Conservation (phyloP, 2,113 vertebrate genomes). For the Gavia stellata region DNA sequence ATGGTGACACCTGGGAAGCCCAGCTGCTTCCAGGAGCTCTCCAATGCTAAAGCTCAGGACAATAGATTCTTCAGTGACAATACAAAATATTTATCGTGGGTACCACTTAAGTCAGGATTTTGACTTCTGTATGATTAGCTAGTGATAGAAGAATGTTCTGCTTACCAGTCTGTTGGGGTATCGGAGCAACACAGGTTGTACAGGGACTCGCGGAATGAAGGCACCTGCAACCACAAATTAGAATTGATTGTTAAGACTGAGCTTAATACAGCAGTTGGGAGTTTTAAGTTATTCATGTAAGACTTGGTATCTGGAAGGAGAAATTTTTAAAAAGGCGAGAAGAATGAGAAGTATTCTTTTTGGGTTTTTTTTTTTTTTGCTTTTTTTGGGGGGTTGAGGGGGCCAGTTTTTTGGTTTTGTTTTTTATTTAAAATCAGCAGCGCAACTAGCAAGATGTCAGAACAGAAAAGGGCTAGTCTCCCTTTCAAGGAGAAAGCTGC, state of each 20-base stretch:
- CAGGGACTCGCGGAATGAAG: constrained; percentile 89
- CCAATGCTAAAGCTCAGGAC: neutral
- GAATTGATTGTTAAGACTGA: neutral
- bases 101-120: neutral
- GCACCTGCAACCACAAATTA: constrained; percentile 79
- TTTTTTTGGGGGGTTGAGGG: too few species aligned
- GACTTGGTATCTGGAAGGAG: neutral
- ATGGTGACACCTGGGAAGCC: neutral
- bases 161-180: constrained; percentile 92
- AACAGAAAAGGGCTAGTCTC: neutral
- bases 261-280: neutral
- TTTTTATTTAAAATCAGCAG: neutral
- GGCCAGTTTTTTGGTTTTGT: neutral
- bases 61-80: neutral
- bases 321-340: neutral
- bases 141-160: neutral
- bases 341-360: neutral
- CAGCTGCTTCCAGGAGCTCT: neutral
- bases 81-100: neutral
- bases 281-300: neutral
- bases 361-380: too few species aligned
- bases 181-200: constrained; percentile 89
- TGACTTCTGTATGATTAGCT: neutral
- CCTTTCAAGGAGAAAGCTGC: neutral
- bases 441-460: neutral